phyloP scores from a whole-genome alignment of 1,140 invertebrate species.

The Apocrypta bakeri region DNA sequence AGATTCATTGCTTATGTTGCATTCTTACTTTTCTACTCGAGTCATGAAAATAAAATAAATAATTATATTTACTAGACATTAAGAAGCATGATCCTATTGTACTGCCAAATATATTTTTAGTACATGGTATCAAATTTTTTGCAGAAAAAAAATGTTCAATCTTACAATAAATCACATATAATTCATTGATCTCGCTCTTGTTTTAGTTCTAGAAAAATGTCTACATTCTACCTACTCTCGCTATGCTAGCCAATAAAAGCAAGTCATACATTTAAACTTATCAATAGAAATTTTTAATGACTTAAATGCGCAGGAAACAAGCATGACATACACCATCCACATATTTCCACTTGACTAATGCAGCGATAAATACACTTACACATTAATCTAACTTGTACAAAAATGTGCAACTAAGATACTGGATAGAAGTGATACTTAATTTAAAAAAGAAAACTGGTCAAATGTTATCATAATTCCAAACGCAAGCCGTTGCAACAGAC shows the following conservation, averaged over 20 bases:
- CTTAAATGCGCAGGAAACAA: background rate
- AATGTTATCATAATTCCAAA: background rate
- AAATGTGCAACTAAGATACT: background rate
- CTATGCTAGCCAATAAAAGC: too few relatives aligned
- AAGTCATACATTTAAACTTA: background rate
- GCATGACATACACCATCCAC: background rate
- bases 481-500: background rate
- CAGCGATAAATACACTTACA: too few relatives aligned
- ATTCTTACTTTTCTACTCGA: background rate
- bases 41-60: background rate
- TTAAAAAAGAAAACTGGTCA: background rate
- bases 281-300: background rate
- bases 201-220: background rate
- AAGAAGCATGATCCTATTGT: background rate
- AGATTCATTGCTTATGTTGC: background rate
- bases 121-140: background rate
- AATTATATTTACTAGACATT: background rate
- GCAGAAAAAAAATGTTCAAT: background rate
- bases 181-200: background rate
- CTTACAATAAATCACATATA: background rate
- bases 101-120: background rate
- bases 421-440: background rate
- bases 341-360: background rate
- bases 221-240: too few relatives aligned
- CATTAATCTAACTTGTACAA: too few relatives aligned